Base-by-base conservation (phyloP, 2,113 vertebrate species). In the Tursiops truncatus region DNA sequence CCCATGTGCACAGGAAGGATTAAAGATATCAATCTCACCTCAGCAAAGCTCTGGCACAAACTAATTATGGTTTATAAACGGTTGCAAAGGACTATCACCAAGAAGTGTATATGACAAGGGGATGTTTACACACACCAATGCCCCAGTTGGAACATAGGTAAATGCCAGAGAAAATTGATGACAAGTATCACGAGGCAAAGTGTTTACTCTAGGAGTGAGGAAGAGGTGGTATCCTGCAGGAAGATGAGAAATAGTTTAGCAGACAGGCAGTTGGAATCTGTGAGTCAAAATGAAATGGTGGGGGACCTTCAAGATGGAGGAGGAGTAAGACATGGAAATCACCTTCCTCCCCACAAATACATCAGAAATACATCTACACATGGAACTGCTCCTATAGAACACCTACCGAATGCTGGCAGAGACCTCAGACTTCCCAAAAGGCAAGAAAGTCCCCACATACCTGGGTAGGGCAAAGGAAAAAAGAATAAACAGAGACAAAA, bases 81-180 rank as follows among this genome's bases (percentile, higher is more conserved):
- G 28, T 91, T 58, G 8, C 56, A 82, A 90, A 93, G 47, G 47
- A 68, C 60, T 77, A 33, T 60, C 65, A 38, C 33, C 17, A 2
- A 77, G 74, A 92, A 94, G 67, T 58, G 23, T 62, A 26, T 81
- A 97, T 9, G 80, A 89, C 74, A 79, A 87, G 31, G 47, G 6
- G 31, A 44, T 95, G 62, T 97, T 96, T 91, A 95, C 41, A 92
- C 13, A 88, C 70, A 94, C 87, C 50, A 26, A 26, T 25, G 33
- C 25, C 67, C 74, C 1, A 14, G 65, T 53, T 73, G 67, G 90
- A 96, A 92, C 14, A 20, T 44, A 94, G 90, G 93, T 95, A 97
- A 96, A 96, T 97, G 90, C 92, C 95, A 94, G 70, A 79, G 94
- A 81, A 96, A 97, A 96, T 6, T 28, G 92, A 96, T 92, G 91